Evolutionary conservation across 2,797 vertebrate species (phyloP), one percentile per base, ranked within the genome.

Genomic region (Lacerta viridis): DNA sequence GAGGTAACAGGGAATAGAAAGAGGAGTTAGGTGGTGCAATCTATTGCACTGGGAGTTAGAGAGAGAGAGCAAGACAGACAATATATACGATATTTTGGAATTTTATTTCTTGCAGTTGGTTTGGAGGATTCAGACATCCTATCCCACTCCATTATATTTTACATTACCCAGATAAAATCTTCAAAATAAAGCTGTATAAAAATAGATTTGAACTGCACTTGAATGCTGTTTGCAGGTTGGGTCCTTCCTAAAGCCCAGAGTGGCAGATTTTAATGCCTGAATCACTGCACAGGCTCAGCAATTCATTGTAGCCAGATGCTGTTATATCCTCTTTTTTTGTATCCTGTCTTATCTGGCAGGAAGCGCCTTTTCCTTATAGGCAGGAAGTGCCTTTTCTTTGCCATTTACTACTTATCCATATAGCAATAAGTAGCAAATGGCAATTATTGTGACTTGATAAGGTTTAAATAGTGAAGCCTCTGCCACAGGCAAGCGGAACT

Each of bases 401-500:
- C 61, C 23, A 64, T 64, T 64, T 64, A 23, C 61, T 64, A 64
- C 11, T 64, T 64, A 64, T 84, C 79, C n/a, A 86, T 69, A 20
- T 9, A 78, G 33, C 55, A 59, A 64, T 88, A 81, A 85, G 78
- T 25, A 86, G n/a, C 75, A 8, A 20, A 66, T 41, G 69, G 1
- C 74, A 87, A 85, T 78, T 78, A n/a, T 0, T 85, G 25, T 1
- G 0, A 43, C 36, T 55, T 4, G 89, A 77, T 1, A 5, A 74
- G 7, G 66, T 82, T 87, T 87, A 77, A 82, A 78, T 87, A 82
- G 88, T 69, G 1, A 90, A 85, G 88, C 69, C 86, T 1, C 6
- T 68, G 50, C 64, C 0, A 0, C 5, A 27, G 3, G 20, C 8
- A 66, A 87, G 36, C 46, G 74, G 76, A 46, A 84, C 17, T 86